phyloP scores from a whole-genome alignment of 2,113 vertebrate species.

The Calonectris borealis region DNA sequence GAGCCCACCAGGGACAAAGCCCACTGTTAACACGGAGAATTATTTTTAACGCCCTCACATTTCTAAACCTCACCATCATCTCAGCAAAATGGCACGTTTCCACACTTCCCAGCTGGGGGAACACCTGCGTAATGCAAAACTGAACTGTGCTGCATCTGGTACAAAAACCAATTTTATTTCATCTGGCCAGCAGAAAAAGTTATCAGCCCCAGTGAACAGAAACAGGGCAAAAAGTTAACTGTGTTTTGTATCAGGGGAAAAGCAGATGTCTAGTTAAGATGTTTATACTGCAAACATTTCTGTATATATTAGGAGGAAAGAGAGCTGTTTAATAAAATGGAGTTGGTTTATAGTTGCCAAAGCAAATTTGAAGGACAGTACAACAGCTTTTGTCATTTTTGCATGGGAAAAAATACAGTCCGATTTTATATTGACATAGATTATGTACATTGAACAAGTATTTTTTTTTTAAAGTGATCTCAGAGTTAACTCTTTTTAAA shows the following conservation, averaged over 20 bases:
- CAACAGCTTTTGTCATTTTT: slow-evolving; percentile 46
- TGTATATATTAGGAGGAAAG: slow-evolving; percentile 68
- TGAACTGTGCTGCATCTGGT: slow-evolving; percentile 72
- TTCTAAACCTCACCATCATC: slow-evolving; percentile 75
- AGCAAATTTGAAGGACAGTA: slow-evolving; percentile 64
- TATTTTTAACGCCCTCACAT: slow-evolving; percentile 78
- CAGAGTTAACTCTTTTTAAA: neutral
- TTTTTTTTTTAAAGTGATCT: neutral
- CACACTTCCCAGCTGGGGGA: slow-evolving; percentile 75
- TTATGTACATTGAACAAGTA: neutral
- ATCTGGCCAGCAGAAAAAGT: slow-evolving; percentile 74
- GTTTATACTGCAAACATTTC: slow-evolving; percentile 70
- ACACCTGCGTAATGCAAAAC: slow-evolving; percentile 73
- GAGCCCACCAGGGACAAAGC: slow-evolving; percentile 73
- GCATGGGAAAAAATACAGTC: slow-evolving; percentile 31
- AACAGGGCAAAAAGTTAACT: slow-evolving; percentile 71
- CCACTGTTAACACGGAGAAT: slow-evolving; percentile 71
- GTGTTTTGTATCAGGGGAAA: slow-evolving; percentile 65
- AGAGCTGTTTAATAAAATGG: slow-evolving; percentile 70
- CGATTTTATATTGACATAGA: neutral
- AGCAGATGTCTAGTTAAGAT: slow-evolving; percentile 74
- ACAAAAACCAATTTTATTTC: slow-evolving; percentile 61
- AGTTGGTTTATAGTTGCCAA: slow-evolving; percentile 43
- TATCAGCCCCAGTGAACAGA: slow-evolving; percentile 59
- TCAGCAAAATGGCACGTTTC: slow-evolving; percentile 70